A percentile compares a stretch with the other conserved stretches of the same genome.
Evolutionary conservation across 2,888 invertebrate species (phyloP).

Genomic region (Nemotelus nigrinus): DNA sequence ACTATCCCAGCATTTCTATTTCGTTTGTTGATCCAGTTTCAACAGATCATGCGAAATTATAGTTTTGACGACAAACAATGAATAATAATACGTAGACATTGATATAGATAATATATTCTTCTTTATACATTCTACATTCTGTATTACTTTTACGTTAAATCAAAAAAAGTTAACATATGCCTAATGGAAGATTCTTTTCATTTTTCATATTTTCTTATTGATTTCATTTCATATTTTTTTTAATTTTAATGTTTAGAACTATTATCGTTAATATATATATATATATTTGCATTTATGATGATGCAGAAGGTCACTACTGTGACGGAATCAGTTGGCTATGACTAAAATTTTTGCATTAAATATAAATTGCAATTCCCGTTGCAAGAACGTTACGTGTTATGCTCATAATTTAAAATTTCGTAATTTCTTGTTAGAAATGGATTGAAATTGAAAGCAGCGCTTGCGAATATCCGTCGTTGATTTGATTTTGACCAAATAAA

Average conservation of each 20-base stretch:
- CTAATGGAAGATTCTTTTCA: constrained; percentile 34
- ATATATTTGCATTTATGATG: constrained; percentile 18
- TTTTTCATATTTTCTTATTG: constrained; percentile 13
- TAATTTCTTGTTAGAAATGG: too few species aligned
- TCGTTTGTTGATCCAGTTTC: neutral
- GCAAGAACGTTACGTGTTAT: neutral
- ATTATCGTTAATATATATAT: constrained; percentile 9
- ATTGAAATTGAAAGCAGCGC: too few species aligned
- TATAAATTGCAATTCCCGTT: constrained; percentile 3
- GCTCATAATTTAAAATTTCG: too few species aligned
- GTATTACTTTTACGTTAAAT: neutral
- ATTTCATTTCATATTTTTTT: neutral
- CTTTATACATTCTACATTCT: constrained; percentile 17
- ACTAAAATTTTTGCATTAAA: neutral
- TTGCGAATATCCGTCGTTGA: too few species aligned
- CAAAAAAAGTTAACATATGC: constrained; percentile 30
- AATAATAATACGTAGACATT: constrained; percentile 21
- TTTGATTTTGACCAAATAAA: too few species aligned
- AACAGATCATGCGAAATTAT: constrained; percentile 1
- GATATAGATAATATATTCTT: constrained; percentile 11
- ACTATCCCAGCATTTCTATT: too few species aligned
- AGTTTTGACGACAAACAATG: neutral
- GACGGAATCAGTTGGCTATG: neutral
- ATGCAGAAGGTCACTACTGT: constrained; percentile 2
- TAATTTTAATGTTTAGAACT: neutral